Conservation (phyloP, 1,140 invertebrate species). For the Cotesia chilonis region DNA sequence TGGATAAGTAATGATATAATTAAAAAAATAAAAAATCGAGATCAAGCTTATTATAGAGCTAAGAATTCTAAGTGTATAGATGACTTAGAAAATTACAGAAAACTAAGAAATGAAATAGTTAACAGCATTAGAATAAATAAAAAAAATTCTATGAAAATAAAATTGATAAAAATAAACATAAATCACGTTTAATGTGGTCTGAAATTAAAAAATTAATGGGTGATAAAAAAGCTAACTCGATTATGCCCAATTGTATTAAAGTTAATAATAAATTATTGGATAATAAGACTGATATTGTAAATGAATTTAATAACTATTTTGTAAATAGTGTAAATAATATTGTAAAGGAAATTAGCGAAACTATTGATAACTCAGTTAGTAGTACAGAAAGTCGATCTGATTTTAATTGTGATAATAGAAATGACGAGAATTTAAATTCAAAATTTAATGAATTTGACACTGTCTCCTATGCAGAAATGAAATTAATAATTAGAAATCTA, state of each 20-base stretch:
- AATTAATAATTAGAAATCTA: too few species aligned
- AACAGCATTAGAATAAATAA: slow-evolving; percentile 4
- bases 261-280: background rate
- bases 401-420: too few species aligned
- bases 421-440: too few species aligned
- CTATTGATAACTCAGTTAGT: too few species aligned
- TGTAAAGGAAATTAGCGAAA: too few species aligned
- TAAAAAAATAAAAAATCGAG: background rate
- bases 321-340: too few species aligned
- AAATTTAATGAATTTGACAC: too few species aligned
- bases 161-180: background rate
- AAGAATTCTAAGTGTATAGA: background rate
- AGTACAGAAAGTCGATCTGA: too few species aligned
- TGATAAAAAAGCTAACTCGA: background rate
- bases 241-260: background rate
- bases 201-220: slow-evolving; percentile 9
- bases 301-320: too few species aligned
- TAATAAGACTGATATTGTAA: background rate
- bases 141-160: slow-evolving; percentile 13
- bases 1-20: background rate
- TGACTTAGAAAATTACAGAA: background rate
- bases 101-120: background rate
- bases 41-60: background rate
- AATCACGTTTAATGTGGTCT: slow-evolving; percentile 2
- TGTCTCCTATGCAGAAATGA: too few species aligned